These are phyloP conservation scores for Hippoglossus stenolepis DNA, from an alignment of 2,113 vertebrate species.

Conservation along the genomic window DNA sequence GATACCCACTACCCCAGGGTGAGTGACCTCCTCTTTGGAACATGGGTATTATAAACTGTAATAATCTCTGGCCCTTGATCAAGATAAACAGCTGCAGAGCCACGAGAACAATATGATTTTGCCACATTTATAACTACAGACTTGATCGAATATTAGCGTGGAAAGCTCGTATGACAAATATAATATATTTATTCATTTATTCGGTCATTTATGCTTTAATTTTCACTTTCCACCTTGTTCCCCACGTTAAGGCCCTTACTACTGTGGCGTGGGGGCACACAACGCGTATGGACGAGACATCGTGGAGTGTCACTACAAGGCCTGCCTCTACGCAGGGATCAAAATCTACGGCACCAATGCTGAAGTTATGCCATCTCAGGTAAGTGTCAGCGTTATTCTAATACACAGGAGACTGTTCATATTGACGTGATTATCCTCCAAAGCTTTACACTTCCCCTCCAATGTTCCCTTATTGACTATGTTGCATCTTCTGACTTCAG, in stretches of 20 bases:
- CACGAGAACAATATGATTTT: no score
- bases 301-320: conserved; percentile 82
- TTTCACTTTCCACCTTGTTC: not conserved
- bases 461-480: not conserved
- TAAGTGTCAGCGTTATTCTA: conserved; percentile 5
- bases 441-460: not conserved
- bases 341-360: conserved; percentile 74
- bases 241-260: conserved; percentile 85
- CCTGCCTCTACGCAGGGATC: conserved; percentile 73
- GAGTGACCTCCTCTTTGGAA: not conserved
- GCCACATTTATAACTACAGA: no score
- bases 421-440: no score
- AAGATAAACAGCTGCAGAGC: no score
- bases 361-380: conserved; percentile 78
- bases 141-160: no score
- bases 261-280: conserved; percentile 89
- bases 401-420: no score
- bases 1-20: conserved; percentile 73
- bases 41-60: no score
- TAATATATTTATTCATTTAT: no score
- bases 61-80: no score
- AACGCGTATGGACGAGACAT: conserved; percentile 87
- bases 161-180: no score
- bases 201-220: no score
- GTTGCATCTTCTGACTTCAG: conserved; percentile 33